Evolutionary conservation across 2,888 invertebrate genomes (phyloP), one percentile per base, ranked within the genome.

Genomic region (Nomada fucata): DNA sequence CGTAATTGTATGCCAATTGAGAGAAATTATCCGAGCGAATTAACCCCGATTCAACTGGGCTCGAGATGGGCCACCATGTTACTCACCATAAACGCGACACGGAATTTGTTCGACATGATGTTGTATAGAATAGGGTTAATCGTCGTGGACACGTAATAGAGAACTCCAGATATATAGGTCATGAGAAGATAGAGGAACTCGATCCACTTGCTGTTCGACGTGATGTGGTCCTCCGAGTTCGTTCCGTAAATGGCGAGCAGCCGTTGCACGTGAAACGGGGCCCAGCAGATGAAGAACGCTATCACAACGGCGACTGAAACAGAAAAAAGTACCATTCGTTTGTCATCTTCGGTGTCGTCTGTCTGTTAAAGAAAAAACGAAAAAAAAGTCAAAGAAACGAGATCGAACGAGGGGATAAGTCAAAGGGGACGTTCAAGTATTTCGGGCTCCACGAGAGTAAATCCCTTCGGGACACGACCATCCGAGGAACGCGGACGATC

Each of bases 121-220:
- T 98, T 97, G 94, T 99, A 99, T 55, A 98, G 95, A 83, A 98
- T 95, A 0, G 99, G 98, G 94, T 99, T 99, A 91, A 98, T 97
- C 90, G 97, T 98, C 13, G 98, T 98, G 10, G 98, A 98, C 88
- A 98, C 94, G 94, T 98, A 99, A 95, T 98, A 98, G 80, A 98
- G 95, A 0, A 98, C 96, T 0, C 98, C 98, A 0, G 98, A 98
- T 53, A 96, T 95, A 93, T 98, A 97, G 4, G 97, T 97, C 75
- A 97, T 94, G 69, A 96, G 94, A 72, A 95, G 95, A 93, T 97
- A 97, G 9, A 96, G 94, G n/a, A 94, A 94, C 71, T 95, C 94
- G 59, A 96, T 94, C 73, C 94, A 90, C 44, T 91, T 90, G 76
- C 87, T 88, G 90, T 93, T 89, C 76, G 93, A 89, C 64, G 86